Conservation (phyloP, 1,140 invertebrate genomes). For the Trachymyrmex septentrionalis region DNA sequence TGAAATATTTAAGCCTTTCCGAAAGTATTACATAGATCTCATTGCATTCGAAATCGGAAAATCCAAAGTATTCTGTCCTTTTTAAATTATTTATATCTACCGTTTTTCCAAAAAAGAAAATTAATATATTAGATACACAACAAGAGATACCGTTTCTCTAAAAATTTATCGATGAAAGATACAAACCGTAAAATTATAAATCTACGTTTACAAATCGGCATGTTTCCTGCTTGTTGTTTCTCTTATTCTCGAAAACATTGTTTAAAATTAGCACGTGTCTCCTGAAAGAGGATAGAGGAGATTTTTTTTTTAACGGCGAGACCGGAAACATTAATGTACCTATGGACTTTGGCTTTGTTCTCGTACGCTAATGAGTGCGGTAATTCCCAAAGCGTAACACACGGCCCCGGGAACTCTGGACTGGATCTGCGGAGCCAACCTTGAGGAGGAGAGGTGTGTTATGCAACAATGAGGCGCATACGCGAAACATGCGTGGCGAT, state of each 20-base stretch:
- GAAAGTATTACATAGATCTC: not conserved
- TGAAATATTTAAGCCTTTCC: not conserved
- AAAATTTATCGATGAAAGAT: constrained; percentile 1
- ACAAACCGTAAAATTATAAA: not conserved
- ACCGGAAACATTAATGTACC: constrained; percentile 62
- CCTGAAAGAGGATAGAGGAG: constrained; percentile 48
- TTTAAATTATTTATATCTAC: not conserved
- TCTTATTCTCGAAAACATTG: constrained; percentile 24
- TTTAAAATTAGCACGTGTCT: constrained; percentile 48
- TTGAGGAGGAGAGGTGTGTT: constrained; percentile 62
- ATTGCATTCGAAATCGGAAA: not conserved
- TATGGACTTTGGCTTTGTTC: constrained; percentile 67
- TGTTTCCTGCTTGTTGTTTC: constrained; percentile 49
- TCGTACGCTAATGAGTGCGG: constrained; percentile 66
- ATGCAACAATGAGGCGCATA: constrained; percentile 44
- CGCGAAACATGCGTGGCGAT: constrained; percentile 39
- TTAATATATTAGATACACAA: not conserved
- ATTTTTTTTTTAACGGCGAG: not conserved
- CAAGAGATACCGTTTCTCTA: not conserved
- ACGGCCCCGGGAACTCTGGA: constrained; percentile 34
- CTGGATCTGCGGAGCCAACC: constrained; percentile 42
- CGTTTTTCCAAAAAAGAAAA: not conserved
- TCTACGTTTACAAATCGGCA: not conserved
- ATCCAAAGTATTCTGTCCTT: not conserved
- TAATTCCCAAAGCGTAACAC: constrained; percentile 70